Evolutionary conservation across 2,888 invertebrate species (phyloP), one percentile per base, ranked within the genome.

Genomic region (Germaria angustata): DNA sequence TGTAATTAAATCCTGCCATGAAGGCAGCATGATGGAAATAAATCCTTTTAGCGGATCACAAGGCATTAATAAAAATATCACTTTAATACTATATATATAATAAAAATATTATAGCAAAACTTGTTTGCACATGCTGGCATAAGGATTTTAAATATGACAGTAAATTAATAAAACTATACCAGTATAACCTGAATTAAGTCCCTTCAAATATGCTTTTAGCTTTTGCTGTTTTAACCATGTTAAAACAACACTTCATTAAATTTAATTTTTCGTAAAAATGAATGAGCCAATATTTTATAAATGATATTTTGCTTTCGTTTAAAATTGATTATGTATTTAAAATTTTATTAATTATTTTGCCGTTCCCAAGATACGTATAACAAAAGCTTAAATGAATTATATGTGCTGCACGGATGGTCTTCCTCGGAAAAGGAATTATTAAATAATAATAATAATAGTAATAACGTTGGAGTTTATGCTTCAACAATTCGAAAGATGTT

Each of bases 41-140:
- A 76, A 49, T 66, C 15, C 8, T 75, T 57, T 59, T 66, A 68
- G 59, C 59, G 32, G 59, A 68, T 59, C 68, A 57, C 68, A 66
- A 41, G 13, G 68, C 17, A 57, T 44, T 63, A 53, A 57, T 55
- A 28, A 76, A 59, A 66, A 22, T 2, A 46, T n/a, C 8, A 59
- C 34, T 49, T 76, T 57, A 53, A 49, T 32, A 22, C 34, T 34
- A 41, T 24, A 65, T n/a, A 46, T 13, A 7, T 53, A 13, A 59
- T 4, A 59, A 39, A 2, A 41, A 39, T 39, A 39, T 20, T 20
- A 15, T 17, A 34, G 6, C 28, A 20, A 17, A 24, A 32, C n/a
- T 63, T 72, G 61, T 51, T 72, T 49, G 17, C 20, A 24, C 36
- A 34, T 15, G 34, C 32, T 22, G 15, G 4, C 20, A 55, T 41